Conservation (phyloP, 1,140 invertebrate genomes). For the Drosophila orosa region DNA sequence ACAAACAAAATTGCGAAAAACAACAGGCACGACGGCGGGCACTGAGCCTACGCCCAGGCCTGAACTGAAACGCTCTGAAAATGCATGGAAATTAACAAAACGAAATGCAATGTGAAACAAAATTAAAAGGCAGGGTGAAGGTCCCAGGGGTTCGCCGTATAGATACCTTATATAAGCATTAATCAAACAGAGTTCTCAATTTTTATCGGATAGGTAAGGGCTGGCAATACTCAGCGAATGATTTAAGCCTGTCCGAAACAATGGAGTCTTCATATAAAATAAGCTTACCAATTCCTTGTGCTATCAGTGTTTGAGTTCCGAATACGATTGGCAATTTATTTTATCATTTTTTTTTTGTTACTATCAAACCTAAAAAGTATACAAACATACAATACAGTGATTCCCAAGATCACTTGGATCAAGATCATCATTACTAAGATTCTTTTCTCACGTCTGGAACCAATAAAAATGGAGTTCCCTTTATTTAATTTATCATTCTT, state of each 20-base stretch:
- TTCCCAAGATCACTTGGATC: not conserved
- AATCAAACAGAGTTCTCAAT: not conserved
- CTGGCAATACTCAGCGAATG: not conserved
- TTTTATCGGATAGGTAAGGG: not conserved
- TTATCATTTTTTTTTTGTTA: not conserved
- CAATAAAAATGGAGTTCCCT: not conserved
- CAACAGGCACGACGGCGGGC: slow-evolving; percentile 13
- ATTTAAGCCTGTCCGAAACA: not conserved
- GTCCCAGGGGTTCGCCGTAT: slow-evolving; percentile 3
- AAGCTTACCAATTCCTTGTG: not conserved
- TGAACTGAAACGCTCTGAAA: slow-evolving; percentile 41
- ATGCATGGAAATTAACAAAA: slow-evolving; percentile 53
- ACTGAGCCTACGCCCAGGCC: slow-evolving; percentile 32
- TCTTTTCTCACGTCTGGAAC: not conserved
- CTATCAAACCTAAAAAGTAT: not conserved
- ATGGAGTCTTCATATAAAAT: not conserved
- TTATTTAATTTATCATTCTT: not conserved
- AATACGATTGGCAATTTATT: not conserved
- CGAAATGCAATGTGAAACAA: slow-evolving; percentile 29
- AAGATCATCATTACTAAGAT: too few species aligned
- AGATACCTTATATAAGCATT: slow-evolving; percentile 24
- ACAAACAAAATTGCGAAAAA: slow-evolving; percentile 50
- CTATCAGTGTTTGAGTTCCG: not conserved
- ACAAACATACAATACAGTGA: not conserved
- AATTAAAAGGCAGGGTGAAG: slow-evolving; percentile 11